Conservation (phyloP, 2,888 invertebrate genomes). For the Zaprionus obscuricornis region DNA sequence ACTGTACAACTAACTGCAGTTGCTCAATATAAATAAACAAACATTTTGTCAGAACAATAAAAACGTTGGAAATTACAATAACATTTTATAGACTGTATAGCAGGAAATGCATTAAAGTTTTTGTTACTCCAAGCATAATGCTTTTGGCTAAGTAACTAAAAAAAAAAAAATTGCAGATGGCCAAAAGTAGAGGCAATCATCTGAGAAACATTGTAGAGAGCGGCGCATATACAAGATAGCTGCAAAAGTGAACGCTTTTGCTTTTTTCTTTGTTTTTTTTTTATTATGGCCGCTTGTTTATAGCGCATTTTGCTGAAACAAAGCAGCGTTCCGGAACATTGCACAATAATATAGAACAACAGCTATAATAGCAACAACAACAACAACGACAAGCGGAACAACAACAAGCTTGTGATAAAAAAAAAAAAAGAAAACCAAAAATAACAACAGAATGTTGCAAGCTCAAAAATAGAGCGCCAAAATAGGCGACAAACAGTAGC, state of each 20-base stretch:
- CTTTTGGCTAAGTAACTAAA: slow-evolving; percentile 48
- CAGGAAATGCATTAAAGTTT: no score
- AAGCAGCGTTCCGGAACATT: slow-evolving; percentile 76
- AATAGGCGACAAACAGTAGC: slow-evolving; percentile 68
- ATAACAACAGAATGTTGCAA: slow-evolving; percentile 31
- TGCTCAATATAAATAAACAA: no score
- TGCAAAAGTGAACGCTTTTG: slow-evolving; percentile 15
- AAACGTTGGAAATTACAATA: no score
- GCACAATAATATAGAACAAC: slow-evolving; percentile 64
- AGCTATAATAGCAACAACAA: slow-evolving; percentile 16
- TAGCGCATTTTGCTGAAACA: slow-evolving; percentile 69
- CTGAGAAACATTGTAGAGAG: slow-evolving; percentile 58
- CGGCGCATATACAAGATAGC: slow-evolving; percentile 36
- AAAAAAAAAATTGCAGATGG: slow-evolving; percentile 41
- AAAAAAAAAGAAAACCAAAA: slow-evolving; percentile 18
- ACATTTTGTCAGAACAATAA: no score
- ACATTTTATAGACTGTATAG: no score
- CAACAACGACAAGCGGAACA: slow-evolving; percentile 14
- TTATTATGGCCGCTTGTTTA: slow-evolving; percentile 64
- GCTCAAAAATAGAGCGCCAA: slow-evolving; percentile 72
- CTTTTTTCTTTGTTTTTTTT: slow-evolving; percentile 18
- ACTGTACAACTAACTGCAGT: no score
- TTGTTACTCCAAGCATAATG: no score
- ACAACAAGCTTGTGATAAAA: no score
- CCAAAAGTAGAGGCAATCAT: slow-evolving; percentile 57